These are phyloP conservation scores for Neolamprologus longior DNA, from an alignment of 2,113 vertebrate species.

Conservation along the genomic window DNA sequence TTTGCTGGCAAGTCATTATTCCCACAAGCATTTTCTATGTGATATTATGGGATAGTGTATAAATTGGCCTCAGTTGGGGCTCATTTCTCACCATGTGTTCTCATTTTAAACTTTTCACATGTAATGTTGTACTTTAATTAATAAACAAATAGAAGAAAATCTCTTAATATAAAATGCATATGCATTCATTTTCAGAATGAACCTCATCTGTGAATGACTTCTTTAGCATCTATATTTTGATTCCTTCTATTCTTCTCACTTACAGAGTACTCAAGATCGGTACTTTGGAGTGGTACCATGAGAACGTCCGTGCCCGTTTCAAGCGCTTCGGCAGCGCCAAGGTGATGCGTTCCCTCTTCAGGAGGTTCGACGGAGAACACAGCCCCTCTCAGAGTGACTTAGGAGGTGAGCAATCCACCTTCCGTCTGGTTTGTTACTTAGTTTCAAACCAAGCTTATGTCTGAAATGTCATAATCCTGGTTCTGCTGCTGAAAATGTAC, in stretches of 20 bases:
- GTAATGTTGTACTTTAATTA: not conserved
- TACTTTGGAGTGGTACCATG: constrained; percentile 88
- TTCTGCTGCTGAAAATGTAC: not conserved
- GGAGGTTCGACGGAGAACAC: constrained; percentile 64
- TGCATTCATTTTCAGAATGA: not conserved
- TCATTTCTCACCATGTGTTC: not conserved
- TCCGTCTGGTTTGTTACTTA: not conserved
- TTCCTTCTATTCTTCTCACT: not conserved
- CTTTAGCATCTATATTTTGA: not conserved
- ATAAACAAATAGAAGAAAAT: not conserved
- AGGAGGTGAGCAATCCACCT: constrained; percentile 35
- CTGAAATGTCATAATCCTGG: not conserved
- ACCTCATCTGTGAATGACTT: not conserved
- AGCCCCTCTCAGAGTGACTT: constrained; percentile 35
- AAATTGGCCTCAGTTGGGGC: not conserved
- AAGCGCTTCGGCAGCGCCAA: constrained; percentile 89
- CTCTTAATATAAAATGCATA: not conserved
- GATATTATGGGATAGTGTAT: not conserved
- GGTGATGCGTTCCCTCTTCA: constrained; percentile 82
- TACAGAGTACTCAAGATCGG: constrained; percentile 81
- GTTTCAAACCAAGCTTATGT: not conserved
- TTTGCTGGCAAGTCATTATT: not conserved
- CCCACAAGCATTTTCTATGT: not conserved
- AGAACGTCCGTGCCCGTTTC: constrained; percentile 81
- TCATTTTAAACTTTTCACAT: not conserved